Evolutionary conservation across 2,113 vertebrate genomes (phyloP).

Genomic region (Pygoscelis adeliae): DNA sequence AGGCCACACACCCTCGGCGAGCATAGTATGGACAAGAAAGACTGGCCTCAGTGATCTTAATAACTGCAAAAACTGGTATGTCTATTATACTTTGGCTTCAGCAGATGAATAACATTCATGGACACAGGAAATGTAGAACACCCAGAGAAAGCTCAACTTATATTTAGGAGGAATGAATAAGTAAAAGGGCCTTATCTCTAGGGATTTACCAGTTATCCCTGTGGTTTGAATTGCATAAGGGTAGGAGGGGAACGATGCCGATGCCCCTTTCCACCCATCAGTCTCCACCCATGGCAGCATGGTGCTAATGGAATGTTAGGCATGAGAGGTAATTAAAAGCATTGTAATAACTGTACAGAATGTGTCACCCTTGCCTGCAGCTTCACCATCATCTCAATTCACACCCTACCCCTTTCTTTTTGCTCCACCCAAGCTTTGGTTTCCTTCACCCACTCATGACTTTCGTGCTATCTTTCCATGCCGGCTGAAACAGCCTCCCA

Average conservation of each 20-base stretch:
- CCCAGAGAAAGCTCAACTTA: neutral
- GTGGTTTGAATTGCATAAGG: neutral
- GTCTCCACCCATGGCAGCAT: neutral
- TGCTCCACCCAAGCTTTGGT: neutral
- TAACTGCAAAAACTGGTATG: neutral
- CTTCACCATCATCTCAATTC: neutral
- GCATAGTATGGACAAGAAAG: neutral
- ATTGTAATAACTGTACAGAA: neutral
- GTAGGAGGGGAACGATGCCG: neutral
- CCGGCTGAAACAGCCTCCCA: neutral
- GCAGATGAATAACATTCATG: neutral
- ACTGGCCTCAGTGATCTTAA: neutral
- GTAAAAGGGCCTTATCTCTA: neutral
- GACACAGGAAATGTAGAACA: neutral
- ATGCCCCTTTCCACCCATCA: neutral
- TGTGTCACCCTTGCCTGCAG: slow-evolving; percentile 22
- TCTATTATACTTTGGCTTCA: no score
- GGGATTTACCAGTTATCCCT: neutral
- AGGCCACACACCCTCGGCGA: neutral
- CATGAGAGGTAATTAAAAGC: neutral
- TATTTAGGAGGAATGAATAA: neutral
- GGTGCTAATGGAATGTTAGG: neutral
- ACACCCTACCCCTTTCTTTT: neutral
- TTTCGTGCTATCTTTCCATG: neutral
- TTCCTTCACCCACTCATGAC: neutral